phyloP scores from a whole-genome alignment of 2,888 invertebrate species.

The Drosophila demipolita region DNA sequence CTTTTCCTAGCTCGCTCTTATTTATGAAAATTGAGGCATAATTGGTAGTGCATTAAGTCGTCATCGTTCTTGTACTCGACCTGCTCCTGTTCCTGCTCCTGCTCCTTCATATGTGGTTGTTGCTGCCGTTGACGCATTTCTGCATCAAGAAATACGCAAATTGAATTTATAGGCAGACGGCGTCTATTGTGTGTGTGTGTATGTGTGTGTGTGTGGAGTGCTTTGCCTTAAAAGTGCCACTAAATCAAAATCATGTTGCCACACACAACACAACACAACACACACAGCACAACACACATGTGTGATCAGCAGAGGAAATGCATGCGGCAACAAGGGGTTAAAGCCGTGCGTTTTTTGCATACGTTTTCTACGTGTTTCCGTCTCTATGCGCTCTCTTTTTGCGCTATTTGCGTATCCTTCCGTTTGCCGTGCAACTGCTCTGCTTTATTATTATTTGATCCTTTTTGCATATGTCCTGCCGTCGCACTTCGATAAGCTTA shows the following conservation, averaged over 20 bases:
- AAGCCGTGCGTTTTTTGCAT: constrained; percentile 79
- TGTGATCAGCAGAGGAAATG: constrained; percentile 49
- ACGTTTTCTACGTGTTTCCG: constrained; percentile 67
- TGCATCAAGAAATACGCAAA: constrained; percentile 80
- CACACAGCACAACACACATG: constrained; percentile 12
- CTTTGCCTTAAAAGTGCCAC: constrained; percentile 76
- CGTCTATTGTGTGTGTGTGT: neutral
- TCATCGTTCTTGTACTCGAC: constrained; percentile 40
- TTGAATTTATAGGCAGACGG: constrained; percentile 76
- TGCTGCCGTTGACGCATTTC: constrained; percentile 73
- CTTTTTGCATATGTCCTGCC: constrained; percentile 59
- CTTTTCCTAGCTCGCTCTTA: constrained; percentile 55
- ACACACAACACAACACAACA: constrained; percentile 31
- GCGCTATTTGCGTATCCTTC: constrained; percentile 78
- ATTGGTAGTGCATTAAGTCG: constrained; percentile 81
- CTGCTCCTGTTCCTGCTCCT: constrained; percentile 13
- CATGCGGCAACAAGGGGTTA: constrained; percentile 71
- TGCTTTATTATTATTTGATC: constrained; percentile 1
- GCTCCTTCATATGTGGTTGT: constrained; percentile 19
- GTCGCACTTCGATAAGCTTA: constrained; percentile 57
- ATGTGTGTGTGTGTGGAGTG: constrained; percentile 43
- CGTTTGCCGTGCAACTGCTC: constrained; percentile 48
- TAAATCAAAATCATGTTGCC: constrained; percentile 68
- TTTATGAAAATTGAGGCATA: constrained; percentile 84
- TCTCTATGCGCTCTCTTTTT: constrained; percentile 39